phyloP scores from a whole-genome alignment of 2,888 invertebrate genomes.

The Aleiodes testaceus region DNA sequence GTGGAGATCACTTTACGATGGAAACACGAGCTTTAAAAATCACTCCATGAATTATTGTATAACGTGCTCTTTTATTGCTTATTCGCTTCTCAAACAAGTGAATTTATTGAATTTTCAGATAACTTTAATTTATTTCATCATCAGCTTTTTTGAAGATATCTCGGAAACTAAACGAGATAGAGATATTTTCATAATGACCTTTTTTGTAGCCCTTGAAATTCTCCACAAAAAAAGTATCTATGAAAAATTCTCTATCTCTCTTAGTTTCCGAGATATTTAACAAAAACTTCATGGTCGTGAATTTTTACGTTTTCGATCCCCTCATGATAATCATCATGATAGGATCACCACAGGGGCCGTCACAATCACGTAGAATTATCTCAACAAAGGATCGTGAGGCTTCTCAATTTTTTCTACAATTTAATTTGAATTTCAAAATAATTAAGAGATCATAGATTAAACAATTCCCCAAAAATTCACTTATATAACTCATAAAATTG shows the following conservation, averaged over 20 bases:
- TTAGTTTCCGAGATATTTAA: too few relatives aligned
- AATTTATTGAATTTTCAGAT: too few relatives aligned
- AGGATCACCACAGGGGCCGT: conserved; percentile 3
- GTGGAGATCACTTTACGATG: conserved; percentile 16
- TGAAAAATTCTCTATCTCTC: too few relatives aligned
- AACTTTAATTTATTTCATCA: too few relatives aligned
- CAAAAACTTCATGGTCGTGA: too few relatives aligned
- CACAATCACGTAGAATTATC: conserved; percentile 10
- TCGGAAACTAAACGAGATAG: too few relatives aligned
- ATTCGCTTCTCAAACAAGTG: background rate
- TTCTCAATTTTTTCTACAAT: background rate
- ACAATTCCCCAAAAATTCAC: background rate
- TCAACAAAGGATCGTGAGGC: background rate
- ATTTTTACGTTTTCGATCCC: too few relatives aligned
- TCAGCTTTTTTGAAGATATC: too few relatives aligned
- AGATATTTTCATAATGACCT: too few relatives aligned
- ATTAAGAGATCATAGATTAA: background rate
- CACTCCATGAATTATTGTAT: conserved; percentile 17
- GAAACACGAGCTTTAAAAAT: conserved; percentile 21
- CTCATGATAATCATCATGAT: conserved; percentile 16
- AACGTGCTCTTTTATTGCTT: background rate
- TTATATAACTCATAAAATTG: too few relatives aligned
- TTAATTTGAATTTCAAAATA: background rate
- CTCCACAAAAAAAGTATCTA: too few relatives aligned
- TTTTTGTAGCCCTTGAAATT: too few relatives aligned